phyloP scores from a whole-genome alignment of 2,888 invertebrate species.

The Diarsia mendica region DNA sequence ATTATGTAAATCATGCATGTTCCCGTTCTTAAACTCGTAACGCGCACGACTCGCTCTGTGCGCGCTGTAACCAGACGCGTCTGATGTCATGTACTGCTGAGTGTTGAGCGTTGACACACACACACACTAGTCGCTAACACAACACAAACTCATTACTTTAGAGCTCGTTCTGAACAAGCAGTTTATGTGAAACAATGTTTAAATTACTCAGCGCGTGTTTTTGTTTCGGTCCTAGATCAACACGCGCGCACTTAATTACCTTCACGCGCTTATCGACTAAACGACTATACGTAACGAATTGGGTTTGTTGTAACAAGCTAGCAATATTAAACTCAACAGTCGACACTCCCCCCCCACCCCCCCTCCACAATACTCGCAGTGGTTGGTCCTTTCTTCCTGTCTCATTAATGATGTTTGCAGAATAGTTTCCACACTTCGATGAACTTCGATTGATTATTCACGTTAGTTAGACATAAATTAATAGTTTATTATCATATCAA shows the following conservation, averaged over 20 bases:
- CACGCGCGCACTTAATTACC: slow-evolving; percentile 12
- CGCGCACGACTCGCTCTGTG: slow-evolving; percentile 4
- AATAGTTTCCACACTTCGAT: not conserved
- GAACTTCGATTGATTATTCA: slow-evolving; percentile 17
- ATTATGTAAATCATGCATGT: slow-evolving; percentile 43
- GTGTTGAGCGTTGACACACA: slow-evolving; percentile 3
- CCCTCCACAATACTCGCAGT: not conserved
- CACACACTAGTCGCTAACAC: not conserved
- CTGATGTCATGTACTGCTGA: not conserved
- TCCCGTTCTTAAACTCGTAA: slow-evolving; percentile 1
- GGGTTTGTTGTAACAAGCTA: slow-evolving; percentile 1
- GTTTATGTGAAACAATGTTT: slow-evolving; percentile 33
- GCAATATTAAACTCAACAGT: not conserved
- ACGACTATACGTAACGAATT: not conserved
- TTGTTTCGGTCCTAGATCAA: slow-evolving; percentile 32
- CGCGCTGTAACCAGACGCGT: slow-evolving; percentile 14
- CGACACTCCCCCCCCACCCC: no score
- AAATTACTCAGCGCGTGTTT: slow-evolving; percentile 23
- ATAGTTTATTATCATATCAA: slow-evolving; percentile 13
- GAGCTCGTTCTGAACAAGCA: slow-evolving; percentile 18
- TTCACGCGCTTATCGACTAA: not conserved
- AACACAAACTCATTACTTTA: slow-evolving; percentile 35
- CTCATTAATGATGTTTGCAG: slow-evolving; percentile 7
- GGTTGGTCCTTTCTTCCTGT: not conserved
- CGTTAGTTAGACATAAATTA: not conserved